Evolutionary conservation across 2,113 vertebrate genomes (phyloP), one percentile per base, ranked within the genome.

Genomic region (Saguinus imperator): DNA sequence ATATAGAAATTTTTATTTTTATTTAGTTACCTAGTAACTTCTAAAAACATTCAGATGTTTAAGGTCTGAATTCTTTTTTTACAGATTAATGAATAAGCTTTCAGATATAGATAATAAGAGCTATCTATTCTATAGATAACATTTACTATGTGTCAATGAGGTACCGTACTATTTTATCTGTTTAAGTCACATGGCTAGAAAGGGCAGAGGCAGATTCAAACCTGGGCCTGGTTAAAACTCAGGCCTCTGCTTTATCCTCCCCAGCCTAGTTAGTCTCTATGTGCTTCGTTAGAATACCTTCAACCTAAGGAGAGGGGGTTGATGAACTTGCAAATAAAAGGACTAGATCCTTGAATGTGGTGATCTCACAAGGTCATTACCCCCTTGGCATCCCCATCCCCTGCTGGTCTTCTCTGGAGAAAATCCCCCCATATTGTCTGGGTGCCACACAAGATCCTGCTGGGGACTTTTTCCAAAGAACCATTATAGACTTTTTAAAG

Each of bases 1-100:
- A 91, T 87, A 73, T 23, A 86, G 81, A 92, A 52, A 70, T 68
- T 90, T 95, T 58, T 73, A 89, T 94, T 92, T 95, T 95, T 76
- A 96, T 83, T 91, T 92, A 91, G 83, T 76, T 96, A 85, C 48
- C 50, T 93, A 96, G 89, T 64, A 77, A 94, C 32, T 88, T 97
- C 76, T 94, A 94, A 96, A 95, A 58, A 75, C n/a, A 92, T 94
- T 94, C 64, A 79, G 88, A 97, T 91, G 23, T 58, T 94, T 86
- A 88, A 82, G 76, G 57, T 79, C 84, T 96, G 95, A 40, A 80
- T 86, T 79, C 97, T 93, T 87, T 45, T 97, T 88, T 85, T 48
- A 91, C 5, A n/a, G 25, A 89, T 73, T 88, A 92, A 94, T 77
- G 72, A 80, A 90, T 29, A 84, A 85, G 86, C n/a, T 48, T 89